phyloP scores from a whole-genome alignment of 1,140 invertebrate genomes.

The Grapholita molesta region DNA sequence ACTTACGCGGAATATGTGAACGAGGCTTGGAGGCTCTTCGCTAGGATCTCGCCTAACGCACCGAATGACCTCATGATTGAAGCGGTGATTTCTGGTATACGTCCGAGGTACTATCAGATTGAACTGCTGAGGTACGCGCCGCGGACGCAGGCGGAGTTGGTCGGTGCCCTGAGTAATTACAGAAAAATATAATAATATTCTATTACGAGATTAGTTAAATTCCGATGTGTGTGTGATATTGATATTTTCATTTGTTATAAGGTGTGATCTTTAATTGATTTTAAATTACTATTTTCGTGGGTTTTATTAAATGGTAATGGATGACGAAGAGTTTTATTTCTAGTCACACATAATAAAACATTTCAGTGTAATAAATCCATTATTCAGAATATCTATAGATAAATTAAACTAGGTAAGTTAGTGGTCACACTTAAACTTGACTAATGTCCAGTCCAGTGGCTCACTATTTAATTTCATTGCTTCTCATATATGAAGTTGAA shows the following conservation, averaged over 20 bases:
- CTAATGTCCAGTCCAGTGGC: no score
- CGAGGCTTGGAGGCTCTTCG: slow-evolving; percentile 11
- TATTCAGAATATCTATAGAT: no score
- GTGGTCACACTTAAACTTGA: no score
- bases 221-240: background rate
- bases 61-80: slow-evolving; percentile 8
- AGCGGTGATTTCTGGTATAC: slow-evolving; percentile 19
- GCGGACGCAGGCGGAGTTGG: slow-evolving; percentile 8
- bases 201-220: no score
- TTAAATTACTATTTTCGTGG: background rate
- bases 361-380: no score
- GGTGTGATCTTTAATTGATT: background rate
- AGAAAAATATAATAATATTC: background rate
- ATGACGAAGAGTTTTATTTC: background rate
- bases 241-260: background rate
- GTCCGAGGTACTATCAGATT: slow-evolving; percentile 1
- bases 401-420: no score
- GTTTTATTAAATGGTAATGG: background rate
- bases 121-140: slow-evolving; percentile 11
- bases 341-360: background rate
- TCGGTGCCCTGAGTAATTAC: background rate
- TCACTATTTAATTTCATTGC: no score
- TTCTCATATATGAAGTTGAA: no score
- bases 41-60: slow-evolving; percentile 15
- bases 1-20: slow-evolving; percentile 14